Conservation (phyloP, 2,797 vertebrate species). For the Apodemus agrarius region DNA sequence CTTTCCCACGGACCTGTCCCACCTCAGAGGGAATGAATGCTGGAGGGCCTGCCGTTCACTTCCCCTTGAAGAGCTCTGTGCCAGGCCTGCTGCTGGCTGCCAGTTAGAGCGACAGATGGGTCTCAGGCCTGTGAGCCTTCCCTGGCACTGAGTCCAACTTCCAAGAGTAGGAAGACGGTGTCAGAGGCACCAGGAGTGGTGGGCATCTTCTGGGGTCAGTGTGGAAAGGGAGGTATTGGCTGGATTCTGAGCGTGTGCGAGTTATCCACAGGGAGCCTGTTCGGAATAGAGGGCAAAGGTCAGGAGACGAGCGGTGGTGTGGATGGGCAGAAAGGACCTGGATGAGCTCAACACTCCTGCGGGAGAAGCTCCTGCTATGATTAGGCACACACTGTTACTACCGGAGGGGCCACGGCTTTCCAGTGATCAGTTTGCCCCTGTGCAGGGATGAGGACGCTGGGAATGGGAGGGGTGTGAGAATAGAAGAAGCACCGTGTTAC, state of each 20-base stretch:
- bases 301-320: neutral
- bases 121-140: neutral
- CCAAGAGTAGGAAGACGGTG: neutral
- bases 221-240: neutral
- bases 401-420: neutral
- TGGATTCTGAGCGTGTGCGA: neutral
- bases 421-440: neutral
- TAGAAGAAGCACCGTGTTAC: neutral
- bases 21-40: neutral
- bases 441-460: neutral
- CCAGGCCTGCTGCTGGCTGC: neutral
- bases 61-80: neutral
- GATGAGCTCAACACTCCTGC: neutral
- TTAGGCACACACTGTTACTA: too few relatives aligned
- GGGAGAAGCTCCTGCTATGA: neutral
- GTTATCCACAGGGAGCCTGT: neutral
- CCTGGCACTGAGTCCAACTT: neutral
- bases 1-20: neutral
- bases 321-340: neutral
- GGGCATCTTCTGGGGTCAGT: neutral
- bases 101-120: neutral
- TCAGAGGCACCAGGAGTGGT: neutral
- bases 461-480: neutral
- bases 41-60: neutral
- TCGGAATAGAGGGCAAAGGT: slow-evolving; percentile 16